Conservation (phyloP, 2,797 vertebrate species). For the Crenichthys baileyi region DNA sequence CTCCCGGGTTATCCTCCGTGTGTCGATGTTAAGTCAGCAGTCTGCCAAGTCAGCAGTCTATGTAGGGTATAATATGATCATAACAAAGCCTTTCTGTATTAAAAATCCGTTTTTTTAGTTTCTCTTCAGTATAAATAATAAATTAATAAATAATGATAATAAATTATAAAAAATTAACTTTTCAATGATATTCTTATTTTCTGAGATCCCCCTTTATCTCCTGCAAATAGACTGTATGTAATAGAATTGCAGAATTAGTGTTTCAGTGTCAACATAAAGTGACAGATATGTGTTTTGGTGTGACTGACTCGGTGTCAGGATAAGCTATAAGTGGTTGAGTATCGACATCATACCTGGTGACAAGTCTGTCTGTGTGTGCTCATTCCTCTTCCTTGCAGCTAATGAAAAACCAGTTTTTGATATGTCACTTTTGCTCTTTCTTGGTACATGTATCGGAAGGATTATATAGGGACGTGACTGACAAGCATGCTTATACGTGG, state of each 20-base stretch:
- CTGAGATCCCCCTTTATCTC: slow-evolving; percentile 8
- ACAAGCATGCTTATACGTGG: slow-evolving; percentile 23
- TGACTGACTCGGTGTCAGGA: slow-evolving; percentile 59
- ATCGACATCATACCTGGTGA: slow-evolving; percentile 63
- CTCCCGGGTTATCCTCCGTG: background rate
- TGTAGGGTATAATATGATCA: background rate
- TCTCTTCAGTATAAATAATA: too few species aligned
- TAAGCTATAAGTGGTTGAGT: slow-evolving; percentile 57
- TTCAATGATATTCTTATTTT: background rate
- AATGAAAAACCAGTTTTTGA: slow-evolving; percentile 68
- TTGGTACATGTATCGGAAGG: slow-evolving; percentile 52
- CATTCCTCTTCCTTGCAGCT: slow-evolving; percentile 68
- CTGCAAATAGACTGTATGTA: slow-evolving; percentile 21
- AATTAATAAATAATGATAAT: too few species aligned
- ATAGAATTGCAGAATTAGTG: slow-evolving; percentile 53
- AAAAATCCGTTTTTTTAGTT: too few species aligned
- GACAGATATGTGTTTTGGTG: slow-evolving; percentile 61
- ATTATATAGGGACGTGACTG: slow-evolving; percentile 52
- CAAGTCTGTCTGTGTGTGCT: slow-evolving; percentile 51
- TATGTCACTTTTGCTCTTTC: slow-evolving; percentile 58
- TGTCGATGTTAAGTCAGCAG: too few species aligned
- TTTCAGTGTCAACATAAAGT: slow-evolving; percentile 52
- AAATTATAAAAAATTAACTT: background rate
- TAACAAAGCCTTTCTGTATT: background rate
- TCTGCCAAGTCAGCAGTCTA: background rate